phyloP scores from a whole-genome alignment of 2,888 invertebrate genomes.

The Lasius platythorax region DNA sequence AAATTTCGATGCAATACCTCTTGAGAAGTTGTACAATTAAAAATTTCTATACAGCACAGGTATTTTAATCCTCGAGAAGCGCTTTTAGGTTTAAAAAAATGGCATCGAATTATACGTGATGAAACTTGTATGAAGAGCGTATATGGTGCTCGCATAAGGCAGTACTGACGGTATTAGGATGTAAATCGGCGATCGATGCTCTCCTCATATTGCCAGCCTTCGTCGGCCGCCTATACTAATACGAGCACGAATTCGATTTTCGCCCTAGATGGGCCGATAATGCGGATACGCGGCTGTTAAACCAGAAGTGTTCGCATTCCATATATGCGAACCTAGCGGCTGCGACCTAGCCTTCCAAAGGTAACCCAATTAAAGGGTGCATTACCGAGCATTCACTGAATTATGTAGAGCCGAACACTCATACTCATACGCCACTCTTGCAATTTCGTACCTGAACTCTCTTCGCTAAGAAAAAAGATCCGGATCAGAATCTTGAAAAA shows the following conservation, averaged over 20 bases:
- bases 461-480: neutral
- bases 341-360: constrained; percentile 67
- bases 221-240: constrained; percentile 62
- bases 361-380: constrained; percentile 79
- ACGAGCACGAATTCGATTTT: constrained; percentile 71
- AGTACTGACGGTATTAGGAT: constrained; percentile 21
- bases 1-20: neutral
- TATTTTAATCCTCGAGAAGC: neutral
- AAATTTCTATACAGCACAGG: too few species aligned
- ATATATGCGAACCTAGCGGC: constrained; percentile 57
- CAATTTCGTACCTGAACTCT: constrained; percentile 12
- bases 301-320: constrained; percentile 70
- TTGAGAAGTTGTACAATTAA: neutral
- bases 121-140: neutral
- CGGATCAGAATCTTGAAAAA: neutral
- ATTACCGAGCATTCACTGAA: constrained; percentile 72
- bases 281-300: constrained; percentile 74
- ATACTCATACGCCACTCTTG: constrained; percentile 3
- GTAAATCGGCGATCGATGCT: constrained; percentile 48
- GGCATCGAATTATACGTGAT: neutral
- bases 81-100: neutral
- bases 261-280: constrained; percentile 70
- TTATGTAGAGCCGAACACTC: constrained; percentile 69
- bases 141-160: neutral
- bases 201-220: constrained; percentile 54